Evolutionary conservation across 2,888 invertebrate species (phyloP).

Genomic region (Atrina japonica): DNA sequence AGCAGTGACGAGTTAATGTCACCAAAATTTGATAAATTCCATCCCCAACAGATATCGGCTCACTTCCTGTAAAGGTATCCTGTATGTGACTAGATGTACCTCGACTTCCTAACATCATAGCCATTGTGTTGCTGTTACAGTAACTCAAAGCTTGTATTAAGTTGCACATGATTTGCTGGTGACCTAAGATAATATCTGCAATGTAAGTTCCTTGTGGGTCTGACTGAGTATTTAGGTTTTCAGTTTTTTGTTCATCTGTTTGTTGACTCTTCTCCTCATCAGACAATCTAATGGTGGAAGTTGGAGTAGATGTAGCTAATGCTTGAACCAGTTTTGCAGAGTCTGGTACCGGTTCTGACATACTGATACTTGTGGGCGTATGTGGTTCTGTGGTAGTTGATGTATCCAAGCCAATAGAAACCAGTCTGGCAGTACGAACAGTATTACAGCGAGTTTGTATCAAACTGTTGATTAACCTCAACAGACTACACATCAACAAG

Average conservation of each 20-base stretch:
- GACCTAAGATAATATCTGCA: conserved; percentile 76
- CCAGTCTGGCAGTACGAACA: conserved; percentile 42
- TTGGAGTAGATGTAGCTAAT: conserved; percentile 58
- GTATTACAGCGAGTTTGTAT: conserved; percentile 66
- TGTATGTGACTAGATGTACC: conserved; percentile 72
- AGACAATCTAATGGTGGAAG: conserved; percentile 58
- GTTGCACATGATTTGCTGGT: conserved; percentile 88
- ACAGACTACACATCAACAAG: conserved; percentile 75
- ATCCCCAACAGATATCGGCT: conserved; percentile 89
- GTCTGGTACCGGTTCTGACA: conserved; percentile 68
- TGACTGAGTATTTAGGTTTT: conserved; percentile 52
- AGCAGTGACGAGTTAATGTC: conserved; percentile 88
- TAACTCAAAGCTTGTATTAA: conserved; percentile 90
- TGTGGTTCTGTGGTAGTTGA: conserved; percentile 36
- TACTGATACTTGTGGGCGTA: conserved; percentile 39
- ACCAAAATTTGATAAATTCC: conserved; percentile 92
- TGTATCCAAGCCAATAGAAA: conserved; percentile 43
- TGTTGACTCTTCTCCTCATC: conserved; percentile 82
- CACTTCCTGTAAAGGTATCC: conserved; percentile 76
- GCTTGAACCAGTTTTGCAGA: conserved; percentile 68
- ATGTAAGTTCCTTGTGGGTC: conserved; percentile 56
- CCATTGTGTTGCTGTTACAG: conserved; percentile 87
- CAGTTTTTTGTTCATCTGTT: conserved; percentile 87
- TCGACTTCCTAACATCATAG: conserved; percentile 84
- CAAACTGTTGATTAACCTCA: conserved; percentile 75